Evolutionary conservation across 2,888 invertebrate species (phyloP).

Genomic region (Cryptosula pallasiana): DNA sequence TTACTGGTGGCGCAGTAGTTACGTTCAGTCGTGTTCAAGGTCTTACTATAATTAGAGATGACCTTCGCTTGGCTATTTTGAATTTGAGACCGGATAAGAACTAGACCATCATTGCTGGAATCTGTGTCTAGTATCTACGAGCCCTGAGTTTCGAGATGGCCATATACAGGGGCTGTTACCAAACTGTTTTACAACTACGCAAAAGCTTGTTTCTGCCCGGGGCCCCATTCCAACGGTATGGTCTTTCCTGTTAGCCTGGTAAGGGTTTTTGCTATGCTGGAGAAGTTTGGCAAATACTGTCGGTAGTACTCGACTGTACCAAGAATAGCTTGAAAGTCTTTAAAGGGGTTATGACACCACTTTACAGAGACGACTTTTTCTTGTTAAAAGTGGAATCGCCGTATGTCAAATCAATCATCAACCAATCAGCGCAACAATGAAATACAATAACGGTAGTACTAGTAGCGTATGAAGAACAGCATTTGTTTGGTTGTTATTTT

Average conservation of each 20-base stretch:
- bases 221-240: neutral
- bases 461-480: no score
- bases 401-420: no score
- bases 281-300: conserved; percentile 22
- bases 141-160: neutral
- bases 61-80: neutral
- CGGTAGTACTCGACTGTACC: conserved; percentile 4
- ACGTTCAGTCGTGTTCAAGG: neutral
- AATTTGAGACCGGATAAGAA: conserved; percentile 7
- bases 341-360: no score
- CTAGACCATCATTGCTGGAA: conserved; percentile 15
- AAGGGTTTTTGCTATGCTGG: conserved; percentile 21
- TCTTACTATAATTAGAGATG: conserved; percentile 4
- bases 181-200: neutral
- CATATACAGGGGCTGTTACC: neutral
- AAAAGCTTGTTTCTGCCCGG: neutral
- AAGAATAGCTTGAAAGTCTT: no score
- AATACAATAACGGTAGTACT: no score
- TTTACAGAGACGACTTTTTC: no score
- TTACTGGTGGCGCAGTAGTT: neutral
- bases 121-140: conserved; percentile 3
- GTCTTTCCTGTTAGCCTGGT: conserved; percentile 4
- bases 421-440: no score
- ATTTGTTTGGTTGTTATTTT: no score
- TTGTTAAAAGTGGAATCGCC: no score